Evolutionary conservation across 2,888 invertebrate genomes (phyloP), one percentile per base, ranked within the genome.

Genomic region (Tanytarsus gracilentus): DNA sequence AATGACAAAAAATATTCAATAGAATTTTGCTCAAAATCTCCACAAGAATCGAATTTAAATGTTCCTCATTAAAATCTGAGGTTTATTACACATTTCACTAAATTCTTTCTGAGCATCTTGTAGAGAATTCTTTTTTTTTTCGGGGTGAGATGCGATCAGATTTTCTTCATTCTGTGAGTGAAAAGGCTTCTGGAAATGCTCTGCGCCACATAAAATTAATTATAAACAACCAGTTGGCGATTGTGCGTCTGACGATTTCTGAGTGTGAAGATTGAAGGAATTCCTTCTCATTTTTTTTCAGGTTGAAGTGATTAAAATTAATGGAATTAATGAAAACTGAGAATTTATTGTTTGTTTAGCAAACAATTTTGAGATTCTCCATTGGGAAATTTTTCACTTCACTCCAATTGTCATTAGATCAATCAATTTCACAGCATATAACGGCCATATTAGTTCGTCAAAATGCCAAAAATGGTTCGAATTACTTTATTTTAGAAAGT

Each of bases 171-270:
- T 33, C 11, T 33, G 33, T 33, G 33, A 14, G 36, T 36, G n/a
- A n/a, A 30, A 49, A 40, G 58, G 40, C 27, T 40, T 58, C 58
- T 58, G 58, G 58, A 44, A 48, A 58, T 40, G 48, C 58, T 58
- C 58, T 58, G 58, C 58, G 58, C 58, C 58, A 58, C 58, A 58
- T 58, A 58, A 58, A 58, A 58, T 58, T 58, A 58, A 58, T 58
- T 58, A 58, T 58, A 58, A 58, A 58, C 58, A n/a, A n/a, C n/a
- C n/a, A 58, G 58, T 58, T 58, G 58, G 58, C 58, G 58, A 58
- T 58, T 58, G 40, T 48, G 30, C 40, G 58, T 58, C 58, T 58
- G 58, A 58, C 26, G 58, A 58, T 58, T 55, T 40, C 40, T 25
- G 51, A 50, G 27, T 11, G 50, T 26, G 25, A 23, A 50, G 50